Evolutionary conservation across 2,888 invertebrate species (phyloP).

Genomic region (Drosophila lutescens): DNA sequence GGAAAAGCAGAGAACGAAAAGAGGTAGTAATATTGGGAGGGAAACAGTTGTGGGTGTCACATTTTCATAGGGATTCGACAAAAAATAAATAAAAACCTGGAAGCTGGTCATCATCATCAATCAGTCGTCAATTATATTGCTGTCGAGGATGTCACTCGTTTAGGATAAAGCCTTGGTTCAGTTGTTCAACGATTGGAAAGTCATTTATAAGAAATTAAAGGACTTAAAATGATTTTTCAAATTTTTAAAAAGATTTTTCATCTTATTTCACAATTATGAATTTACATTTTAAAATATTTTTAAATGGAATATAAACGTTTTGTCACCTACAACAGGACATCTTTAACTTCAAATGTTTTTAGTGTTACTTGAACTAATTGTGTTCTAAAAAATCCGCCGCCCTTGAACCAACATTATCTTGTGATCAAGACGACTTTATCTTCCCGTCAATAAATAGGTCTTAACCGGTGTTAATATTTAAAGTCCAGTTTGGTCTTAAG

Average conservation of each 20-base stretch:
- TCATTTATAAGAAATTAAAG: too few species aligned
- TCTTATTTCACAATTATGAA: too few species aligned
- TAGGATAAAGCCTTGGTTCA: not conserved
- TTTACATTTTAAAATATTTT: too few species aligned
- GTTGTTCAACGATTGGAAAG: not conserved
- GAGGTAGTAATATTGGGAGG: not conserved
- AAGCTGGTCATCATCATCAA: conserved; percentile 60
- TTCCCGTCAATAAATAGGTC: conserved; percentile 8
- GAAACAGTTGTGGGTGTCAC: conserved; percentile 3
- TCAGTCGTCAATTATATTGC: conserved; percentile 63
- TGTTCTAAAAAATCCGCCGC: not conserved
- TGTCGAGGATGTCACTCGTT: not conserved
- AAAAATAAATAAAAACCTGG: conserved; percentile 1
- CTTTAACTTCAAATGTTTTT: too few species aligned
- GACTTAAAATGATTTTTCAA: too few species aligned
- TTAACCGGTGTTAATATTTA: not conserved
- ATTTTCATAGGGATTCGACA: not conserved
- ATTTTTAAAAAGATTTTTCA: not conserved
- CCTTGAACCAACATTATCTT: conserved; percentile 7
- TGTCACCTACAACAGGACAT: not conserved
- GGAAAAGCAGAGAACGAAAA: conserved; percentile 1
- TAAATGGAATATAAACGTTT: not conserved
- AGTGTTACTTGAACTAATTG: not conserved
- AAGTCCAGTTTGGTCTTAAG: not conserved
- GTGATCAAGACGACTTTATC: not conserved